Evolutionary conservation across 1,140 invertebrate genomes (phyloP), one percentile per base, ranked within the genome.

Genomic region (Odontomachus brunneus): DNA sequence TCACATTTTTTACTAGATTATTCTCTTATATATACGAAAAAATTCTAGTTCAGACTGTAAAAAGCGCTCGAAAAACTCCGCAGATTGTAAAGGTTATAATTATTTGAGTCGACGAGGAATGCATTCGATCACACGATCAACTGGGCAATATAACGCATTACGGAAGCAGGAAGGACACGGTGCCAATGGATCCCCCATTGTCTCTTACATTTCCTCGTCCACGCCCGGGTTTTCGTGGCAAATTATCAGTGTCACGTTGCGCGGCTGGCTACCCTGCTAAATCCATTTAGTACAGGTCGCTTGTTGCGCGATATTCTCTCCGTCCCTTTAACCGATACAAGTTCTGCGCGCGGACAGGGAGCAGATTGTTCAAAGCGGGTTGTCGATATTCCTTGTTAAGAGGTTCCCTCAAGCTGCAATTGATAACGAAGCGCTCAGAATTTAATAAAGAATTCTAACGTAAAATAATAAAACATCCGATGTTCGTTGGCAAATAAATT

Each of bases 161-260:
- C 53, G 48, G n/a, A 57, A 62, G 49, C 59, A 66, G 72, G 51
- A 87, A 73, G 85, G 67, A 65, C 55, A 38, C 48, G 12, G 65
- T 59, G 17, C 57, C 84, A 49, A 82, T 60, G 51, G 72, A 85
- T 73, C 62, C n/a, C 3, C 69, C 73, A 72, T 85, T 85, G 80
- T 83, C 73, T 66, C 51, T 62, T 44, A n/a, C 38, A 51, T 67
- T 87, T 83, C 62, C 84, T 73, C n/a, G 84, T 65, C 48, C 29
- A 65, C 17, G 33, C 65, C 51, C 66, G 80, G 38, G 62, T 78
- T 59, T 83, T 86, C 84, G 44, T 67, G 48, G 66, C 85, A 76
- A 87, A 87, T 87, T 83, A 83, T 78, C 85, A 66, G 73, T 83
- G 81, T 86, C 72, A 78, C 76, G 65, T 82, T 82, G 65, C 26